Evolutionary conservation across 1,140 invertebrate genomes (phyloP).

Genomic region (Drosophila kepulauana): DNA sequence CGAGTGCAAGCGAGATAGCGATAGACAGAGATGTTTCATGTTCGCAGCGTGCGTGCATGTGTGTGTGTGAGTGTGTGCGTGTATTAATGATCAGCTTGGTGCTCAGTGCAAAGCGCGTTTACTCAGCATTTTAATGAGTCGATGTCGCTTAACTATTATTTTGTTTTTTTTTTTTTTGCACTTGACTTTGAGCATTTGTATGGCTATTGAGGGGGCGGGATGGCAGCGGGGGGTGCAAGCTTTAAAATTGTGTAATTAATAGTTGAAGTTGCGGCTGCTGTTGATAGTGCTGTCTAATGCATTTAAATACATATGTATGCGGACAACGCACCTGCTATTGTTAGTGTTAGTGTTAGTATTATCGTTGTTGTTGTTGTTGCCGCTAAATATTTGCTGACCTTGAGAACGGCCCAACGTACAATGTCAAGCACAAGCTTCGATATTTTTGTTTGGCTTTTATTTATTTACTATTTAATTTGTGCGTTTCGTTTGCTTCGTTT

Average conservation of each 20-base stretch:
- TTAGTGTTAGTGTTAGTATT: constrained; percentile 2
- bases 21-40: constrained; percentile 2
- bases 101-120: constrained; percentile 39
- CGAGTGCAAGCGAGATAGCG: constrained; percentile 17
- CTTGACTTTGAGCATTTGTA: constrained; percentile 63
- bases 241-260: constrained; percentile 61
- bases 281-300: constrained; percentile 42
- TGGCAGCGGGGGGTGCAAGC: constrained; percentile 8
- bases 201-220: constrained; percentile 2
- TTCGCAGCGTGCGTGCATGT: background rate
- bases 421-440: constrained; percentile 35
- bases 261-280: constrained; percentile 25
- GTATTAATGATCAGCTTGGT: constrained; percentile 43
- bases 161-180: constrained; percentile 57
- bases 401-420: constrained; percentile 42
- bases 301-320: constrained; percentile 54
- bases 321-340: constrained; percentile 43
- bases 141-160: constrained; percentile 35
- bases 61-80: background rate
- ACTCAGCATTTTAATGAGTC: constrained; percentile 69
- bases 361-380: constrained; percentile 9
- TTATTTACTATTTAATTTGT: constrained; percentile 24
- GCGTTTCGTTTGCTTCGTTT: constrained; percentile 28
- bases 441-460: constrained; percentile 7
- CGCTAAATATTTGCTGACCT: constrained; percentile 35